Evolutionary conservation across 2,797 vertebrate genomes (phyloP), one percentile per base, ranked within the genome.

Genomic region (Leucoraja ocellata): DNA sequence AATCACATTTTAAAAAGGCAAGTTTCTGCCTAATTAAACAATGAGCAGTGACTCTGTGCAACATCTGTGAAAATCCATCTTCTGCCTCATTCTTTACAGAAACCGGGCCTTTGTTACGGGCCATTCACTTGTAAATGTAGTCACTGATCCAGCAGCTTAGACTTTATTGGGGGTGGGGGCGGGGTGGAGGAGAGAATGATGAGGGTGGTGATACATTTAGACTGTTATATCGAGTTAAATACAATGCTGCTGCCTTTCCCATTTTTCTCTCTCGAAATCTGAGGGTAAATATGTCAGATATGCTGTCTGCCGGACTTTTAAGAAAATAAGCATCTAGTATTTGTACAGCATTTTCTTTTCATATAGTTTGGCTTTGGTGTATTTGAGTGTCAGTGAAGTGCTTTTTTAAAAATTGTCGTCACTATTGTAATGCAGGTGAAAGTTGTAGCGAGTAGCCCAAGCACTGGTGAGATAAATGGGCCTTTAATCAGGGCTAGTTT

Each of bases 61-160:
- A 98, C 97, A 98, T 98, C 97, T 98, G 97, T 98, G 97, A 97
- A 97, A 96, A 96, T 97, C 96, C 97, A 97, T 96, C 96, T 95
- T 96, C 96, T 95, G 95, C 94, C 95, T 96, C 96, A 97, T 98
- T 97, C 97, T 97, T 88, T 95, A 95, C 96, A 96, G 96, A 97
- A 97, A 97, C 97, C 97, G 97, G 97, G 97, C 97, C 97, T 97
- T 97, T 98, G 97, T 97, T 96, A 93, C 95, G 94, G 94, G 94
- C 96, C 96, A 97, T 98, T 98, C 97, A 97, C 95, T 97, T 98
- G 97, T 97, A 98, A 98, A 98, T 98, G 93, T 94, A 73, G 95
- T 94, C 95, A 96, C 95, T 95, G 95, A 96, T 78, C n/a, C 94
- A 94, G 93, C 94, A 94, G 94, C 94, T 94, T 94, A 95, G 68